phyloP scores from a whole-genome alignment of 2,797 vertebrate genomes.

The Merluccius polli region DNA sequence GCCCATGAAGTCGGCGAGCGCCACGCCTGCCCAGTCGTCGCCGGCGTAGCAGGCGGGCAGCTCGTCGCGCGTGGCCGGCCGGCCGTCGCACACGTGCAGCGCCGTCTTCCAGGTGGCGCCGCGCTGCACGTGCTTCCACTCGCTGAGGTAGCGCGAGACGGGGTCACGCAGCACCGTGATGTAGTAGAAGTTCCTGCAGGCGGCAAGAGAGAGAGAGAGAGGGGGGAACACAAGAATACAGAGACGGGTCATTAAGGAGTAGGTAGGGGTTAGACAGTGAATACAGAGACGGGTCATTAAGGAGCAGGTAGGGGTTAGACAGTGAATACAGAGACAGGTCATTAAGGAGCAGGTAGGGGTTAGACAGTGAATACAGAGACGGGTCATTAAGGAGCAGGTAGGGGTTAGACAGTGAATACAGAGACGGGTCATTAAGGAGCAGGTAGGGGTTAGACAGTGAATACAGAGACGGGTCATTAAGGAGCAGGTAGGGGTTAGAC shows the following conservation, averaged over 20 bases:
- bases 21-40: slow-evolving; percentile 92
- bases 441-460: not conserved
- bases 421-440: not conserved
- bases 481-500: not conserved
- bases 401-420: not conserved
- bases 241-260: not conserved
- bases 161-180: slow-evolving; percentile 96
- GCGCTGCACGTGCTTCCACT: slow-evolving; percentile 96
- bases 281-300: not conserved
- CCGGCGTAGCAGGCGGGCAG: slow-evolving; percentile 88
- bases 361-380: not conserved
- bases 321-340: not conserved
- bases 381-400: not conserved
- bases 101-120: slow-evolving; percentile 96
- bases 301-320: not conserved
- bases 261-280: not conserved
- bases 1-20: slow-evolving; percentile 87
- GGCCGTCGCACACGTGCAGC: slow-evolving; percentile 92
- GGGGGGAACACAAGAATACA: not conserved
- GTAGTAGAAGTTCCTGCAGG: slow-evolving; percentile 92
- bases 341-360: not conserved
- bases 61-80: slow-evolving; percentile 86
- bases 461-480: no score
- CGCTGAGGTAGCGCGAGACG: slow-evolving; percentile 91
- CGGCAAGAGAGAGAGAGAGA: not conserved